Conservation (phyloP, 37 sponge, comb jelly and placozoan genomes). For the Cliona cf. orientalis region DNA sequence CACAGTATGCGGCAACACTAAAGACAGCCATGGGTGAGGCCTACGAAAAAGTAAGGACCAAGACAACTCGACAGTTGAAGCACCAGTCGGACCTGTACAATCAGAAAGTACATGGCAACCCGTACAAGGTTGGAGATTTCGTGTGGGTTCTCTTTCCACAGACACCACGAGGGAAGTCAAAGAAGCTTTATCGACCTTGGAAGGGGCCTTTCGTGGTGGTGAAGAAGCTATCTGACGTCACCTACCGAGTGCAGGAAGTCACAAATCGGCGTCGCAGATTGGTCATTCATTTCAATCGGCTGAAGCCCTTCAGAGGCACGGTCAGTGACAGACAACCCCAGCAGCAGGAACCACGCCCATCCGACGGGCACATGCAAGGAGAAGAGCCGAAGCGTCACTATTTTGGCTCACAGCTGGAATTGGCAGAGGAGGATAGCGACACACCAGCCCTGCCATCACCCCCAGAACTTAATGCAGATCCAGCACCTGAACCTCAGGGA, state of each 20-base stretch:
- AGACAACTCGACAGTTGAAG: neutral
- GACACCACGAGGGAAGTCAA: conserved; percentile 25
- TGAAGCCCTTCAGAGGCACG: no score
- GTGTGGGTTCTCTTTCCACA: conserved; percentile 63
- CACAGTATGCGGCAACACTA: conserved; percentile 30
- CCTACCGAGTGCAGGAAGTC: conserved; percentile 23
- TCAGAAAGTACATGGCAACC: conserved; percentile 46
- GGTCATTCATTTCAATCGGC: conserved; percentile 58
- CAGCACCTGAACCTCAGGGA: no score
- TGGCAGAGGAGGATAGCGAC: no score
- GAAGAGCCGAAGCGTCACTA: no score
- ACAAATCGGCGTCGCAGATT: neutral
- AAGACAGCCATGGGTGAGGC: conserved; percentile 3
- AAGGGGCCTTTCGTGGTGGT: conserved; percentile 39
- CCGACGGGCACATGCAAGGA: no score
- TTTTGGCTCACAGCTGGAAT: no score
- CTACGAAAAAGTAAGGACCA: conserved; percentile 5
- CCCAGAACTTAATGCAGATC: no score
- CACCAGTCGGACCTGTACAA: conserved; percentile 38
- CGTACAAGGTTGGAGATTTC: conserved; percentile 41
- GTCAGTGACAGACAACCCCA: no score
- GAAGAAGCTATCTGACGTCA: conserved; percentile 16
- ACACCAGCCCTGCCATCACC: no score
- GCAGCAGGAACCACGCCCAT: no score
- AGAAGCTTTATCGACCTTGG: conserved; percentile 61